phyloP scores from a whole-genome alignment of 2,113 vertebrate species.

The Plecturocebus donacophilus region DNA sequence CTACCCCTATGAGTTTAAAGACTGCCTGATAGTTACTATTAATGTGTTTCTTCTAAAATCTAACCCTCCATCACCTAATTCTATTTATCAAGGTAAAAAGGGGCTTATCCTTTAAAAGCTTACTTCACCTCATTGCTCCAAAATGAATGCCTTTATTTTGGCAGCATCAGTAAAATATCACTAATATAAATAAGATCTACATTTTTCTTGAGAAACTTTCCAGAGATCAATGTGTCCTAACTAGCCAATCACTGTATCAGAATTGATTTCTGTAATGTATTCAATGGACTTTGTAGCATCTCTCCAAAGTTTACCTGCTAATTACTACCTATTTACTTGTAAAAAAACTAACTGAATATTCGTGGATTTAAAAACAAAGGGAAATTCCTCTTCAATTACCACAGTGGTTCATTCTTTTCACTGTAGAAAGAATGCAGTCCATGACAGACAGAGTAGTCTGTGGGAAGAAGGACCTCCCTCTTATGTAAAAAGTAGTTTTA shows the following conservation, averaged over 20 bases:
- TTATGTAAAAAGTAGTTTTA: neutral
- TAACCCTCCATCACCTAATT: conserved; percentile 13
- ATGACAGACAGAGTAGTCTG: fast-evolving
- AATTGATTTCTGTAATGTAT: conserved; percentile 42
- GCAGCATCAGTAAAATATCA: conserved; percentile 51
- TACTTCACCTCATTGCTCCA: conserved; percentile 19
- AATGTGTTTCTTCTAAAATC: neutral
- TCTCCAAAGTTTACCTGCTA: conserved; percentile 1
- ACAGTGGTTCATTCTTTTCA: neutral
- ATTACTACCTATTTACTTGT: conserved; percentile 27
- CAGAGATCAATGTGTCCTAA: conserved; percentile 53
- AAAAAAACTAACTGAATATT: conserved; percentile 4
- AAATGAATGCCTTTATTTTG: conserved; percentile 51
- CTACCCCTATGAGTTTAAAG: neutral
- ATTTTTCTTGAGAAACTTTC: conserved; percentile 66
- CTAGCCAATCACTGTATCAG: conserved; percentile 41
- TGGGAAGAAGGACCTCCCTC: neutral
- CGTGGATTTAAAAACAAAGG: neutral
- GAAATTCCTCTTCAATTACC: neutral
- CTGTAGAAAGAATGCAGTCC: neutral
- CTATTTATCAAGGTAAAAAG: conserved; percentile 38
- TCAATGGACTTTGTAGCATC: neutral
- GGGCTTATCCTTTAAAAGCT: conserved; percentile 2
- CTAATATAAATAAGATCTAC: conserved; percentile 42
- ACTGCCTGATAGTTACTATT: neutral